Percentiles rank a stretch among this genome's conserved stretches.
phyloP scores from a whole-genome alignment of 2,113 vertebrate species.

The Thunnus thynnus region DNA sequence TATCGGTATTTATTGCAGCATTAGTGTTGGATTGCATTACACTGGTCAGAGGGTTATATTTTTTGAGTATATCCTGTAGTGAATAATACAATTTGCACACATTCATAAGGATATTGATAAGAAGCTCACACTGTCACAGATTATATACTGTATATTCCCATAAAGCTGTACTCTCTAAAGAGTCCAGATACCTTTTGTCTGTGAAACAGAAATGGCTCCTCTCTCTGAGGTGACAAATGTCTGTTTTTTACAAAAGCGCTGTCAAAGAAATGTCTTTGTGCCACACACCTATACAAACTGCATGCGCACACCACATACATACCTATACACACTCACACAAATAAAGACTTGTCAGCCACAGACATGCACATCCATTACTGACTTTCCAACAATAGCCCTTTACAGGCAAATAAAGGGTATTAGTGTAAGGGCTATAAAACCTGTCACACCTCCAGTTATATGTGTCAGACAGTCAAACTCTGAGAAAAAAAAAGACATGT shows the following conservation, averaged over 20 bases:
- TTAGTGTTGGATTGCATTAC: background rate
- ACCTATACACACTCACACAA: constrained; percentile 13
- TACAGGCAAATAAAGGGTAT: constrained; percentile 79
- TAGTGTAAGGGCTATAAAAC: constrained; percentile 76
- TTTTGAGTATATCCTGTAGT: background rate
- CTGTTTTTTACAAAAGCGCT: constrained; percentile 57
- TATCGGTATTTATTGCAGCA: too few species aligned
- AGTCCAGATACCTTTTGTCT: constrained; percentile 36
- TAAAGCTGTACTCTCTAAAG: constrained; percentile 25
- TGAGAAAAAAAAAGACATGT: constrained; percentile 46
- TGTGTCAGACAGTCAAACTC: constrained; percentile 69
- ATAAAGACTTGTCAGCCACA: constrained; percentile 50
- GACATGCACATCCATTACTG: constrained; percentile 68
- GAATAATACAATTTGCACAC: constrained; percentile 6
- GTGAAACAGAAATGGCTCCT: constrained; percentile 49
- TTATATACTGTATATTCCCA: background rate
- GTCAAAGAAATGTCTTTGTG: constrained; percentile 48
- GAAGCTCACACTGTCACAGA: constrained; percentile 9
- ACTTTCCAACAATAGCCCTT: constrained; percentile 65
- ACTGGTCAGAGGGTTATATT: background rate
- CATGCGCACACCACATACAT: constrained; percentile 33
- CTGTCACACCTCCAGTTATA: constrained; percentile 77
- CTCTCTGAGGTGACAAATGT: constrained; percentile 60
- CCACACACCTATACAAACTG: constrained; percentile 35
- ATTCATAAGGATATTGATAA: constrained; percentile 19